Percentiles rank a stretch among this genome's conserved stretches.
Conservation (phyloP, 2,113 vertebrate species). For the Oreochromis niloticus region DNA sequence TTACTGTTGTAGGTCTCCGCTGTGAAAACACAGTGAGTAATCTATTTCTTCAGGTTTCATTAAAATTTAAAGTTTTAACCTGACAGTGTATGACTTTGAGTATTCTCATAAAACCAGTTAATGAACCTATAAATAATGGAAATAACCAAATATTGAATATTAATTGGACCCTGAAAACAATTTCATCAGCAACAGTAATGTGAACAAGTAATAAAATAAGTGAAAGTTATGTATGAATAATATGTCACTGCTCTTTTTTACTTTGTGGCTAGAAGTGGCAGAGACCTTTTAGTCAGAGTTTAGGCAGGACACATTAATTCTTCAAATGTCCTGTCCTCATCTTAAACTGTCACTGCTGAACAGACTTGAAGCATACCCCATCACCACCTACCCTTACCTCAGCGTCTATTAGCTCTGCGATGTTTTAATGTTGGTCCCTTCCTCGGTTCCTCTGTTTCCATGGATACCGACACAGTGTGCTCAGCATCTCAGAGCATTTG, state of each 20-base stretch:
- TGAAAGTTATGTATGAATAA: neutral
- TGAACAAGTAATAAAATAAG: neutral
- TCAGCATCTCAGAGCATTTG: constrained; percentile 70
- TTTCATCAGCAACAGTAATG: neutral
- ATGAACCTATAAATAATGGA: neutral
- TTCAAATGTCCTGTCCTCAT: constrained; percentile 11
- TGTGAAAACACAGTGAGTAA: neutral
- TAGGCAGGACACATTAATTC: neutral
- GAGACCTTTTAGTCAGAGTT: neutral
- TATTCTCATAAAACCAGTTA: neutral
- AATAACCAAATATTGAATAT: neutral
- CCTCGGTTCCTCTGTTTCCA: constrained; percentile 72
- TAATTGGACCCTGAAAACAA: neutral
- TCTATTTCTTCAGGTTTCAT: neutral
- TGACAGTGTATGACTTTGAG: neutral
- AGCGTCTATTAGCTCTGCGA: constrained; percentile 48
- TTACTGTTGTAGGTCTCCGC: neutral
- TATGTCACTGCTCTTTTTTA: neutral
- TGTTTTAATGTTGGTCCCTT: constrained; percentile 60
- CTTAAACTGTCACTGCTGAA: constrained; percentile 28
- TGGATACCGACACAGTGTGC: constrained; percentile 72
- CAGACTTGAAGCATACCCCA: neutral
- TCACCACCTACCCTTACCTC: constrained; percentile 22
- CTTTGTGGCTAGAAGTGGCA: neutral
- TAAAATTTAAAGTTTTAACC: neutral